Percentiles rank a stretch among this genome's conserved stretches.
Evolutionary conservation across 1,140 invertebrate genomes (phyloP).

Genomic region (Phymorhynchus buccinoides): DNA sequence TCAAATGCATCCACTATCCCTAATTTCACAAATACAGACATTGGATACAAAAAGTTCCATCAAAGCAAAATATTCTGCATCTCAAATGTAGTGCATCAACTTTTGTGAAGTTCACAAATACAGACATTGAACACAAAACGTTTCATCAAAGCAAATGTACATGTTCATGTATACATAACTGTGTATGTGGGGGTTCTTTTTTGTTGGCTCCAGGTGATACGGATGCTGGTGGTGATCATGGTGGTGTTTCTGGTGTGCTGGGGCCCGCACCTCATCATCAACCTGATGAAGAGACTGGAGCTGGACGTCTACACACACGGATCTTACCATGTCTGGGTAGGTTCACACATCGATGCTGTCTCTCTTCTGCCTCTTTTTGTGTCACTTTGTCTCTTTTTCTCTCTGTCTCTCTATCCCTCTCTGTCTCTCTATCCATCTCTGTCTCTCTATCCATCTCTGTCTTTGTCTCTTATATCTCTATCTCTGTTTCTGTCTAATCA

Average conservation of each 20-base stretch:
- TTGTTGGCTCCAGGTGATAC: too few relatives aligned
- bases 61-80: too few relatives aligned
- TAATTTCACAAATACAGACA: too few relatives aligned
- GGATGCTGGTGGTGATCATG: slow-evolving; percentile 76
- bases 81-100: too few relatives aligned
- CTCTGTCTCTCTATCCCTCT: background rate
- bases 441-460: slow-evolving; percentile 4
- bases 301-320: slow-evolving; percentile 25
- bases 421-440: background rate
- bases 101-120: too few relatives aligned
- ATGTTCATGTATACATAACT: too few relatives aligned
- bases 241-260: slow-evolving; percentile 76
- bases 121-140: too few relatives aligned
- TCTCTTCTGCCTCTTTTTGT: background rate
- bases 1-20: too few relatives aligned
- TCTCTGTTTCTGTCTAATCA: slow-evolving; percentile 60
- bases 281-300: slow-evolving; percentile 60
- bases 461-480: background rate
- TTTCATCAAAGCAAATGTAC: too few relatives aligned
- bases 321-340: slow-evolving; percentile 23
- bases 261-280: slow-evolving; percentile 74
- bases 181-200: too few relatives aligned
- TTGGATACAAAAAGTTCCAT: too few relatives aligned
- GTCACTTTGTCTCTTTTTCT: background rate
- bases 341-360: background rate